These are phyloP conservation scores for Brachionus rubens DNA, from an alignment of 1,140 invertebrate genomes.

Conservation along the genomic window DNA sequence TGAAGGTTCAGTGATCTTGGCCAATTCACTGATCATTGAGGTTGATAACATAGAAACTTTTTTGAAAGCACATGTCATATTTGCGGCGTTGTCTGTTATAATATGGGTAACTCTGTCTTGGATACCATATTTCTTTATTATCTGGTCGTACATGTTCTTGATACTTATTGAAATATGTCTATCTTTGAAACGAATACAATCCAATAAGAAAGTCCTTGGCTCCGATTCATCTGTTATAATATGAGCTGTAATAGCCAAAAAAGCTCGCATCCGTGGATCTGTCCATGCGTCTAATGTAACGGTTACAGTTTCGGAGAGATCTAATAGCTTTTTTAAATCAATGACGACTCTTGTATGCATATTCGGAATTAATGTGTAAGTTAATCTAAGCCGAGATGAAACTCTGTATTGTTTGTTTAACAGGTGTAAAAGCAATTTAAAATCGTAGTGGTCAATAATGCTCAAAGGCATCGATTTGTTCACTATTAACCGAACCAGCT, in stretches of 20 bases:
- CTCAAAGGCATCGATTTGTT: not conserved
- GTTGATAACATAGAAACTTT: too few relatives aligned
- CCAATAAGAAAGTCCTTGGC: not conserved
- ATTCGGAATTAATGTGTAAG: not conserved
- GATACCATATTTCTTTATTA: too few relatives aligned
- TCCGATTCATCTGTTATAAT: not conserved
- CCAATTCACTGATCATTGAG: too few relatives aligned
- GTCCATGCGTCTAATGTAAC: slow-evolving; percentile 16
- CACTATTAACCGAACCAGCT: not conserved
- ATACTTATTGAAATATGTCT: too few relatives aligned
- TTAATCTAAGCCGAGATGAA: not conserved
- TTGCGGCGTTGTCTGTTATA: too few relatives aligned
- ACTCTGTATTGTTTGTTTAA: not conserved
- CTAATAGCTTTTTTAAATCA: not conserved
- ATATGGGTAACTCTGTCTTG: too few relatives aligned
- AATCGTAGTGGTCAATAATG: not conserved
- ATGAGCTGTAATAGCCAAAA: not conserved
- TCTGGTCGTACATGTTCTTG: too few relatives aligned
- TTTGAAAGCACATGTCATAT: too few relatives aligned
- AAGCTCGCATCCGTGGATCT: not conserved
- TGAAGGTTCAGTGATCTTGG: too few relatives aligned
- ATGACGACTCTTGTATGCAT: not conserved
- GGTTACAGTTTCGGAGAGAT: not conserved
- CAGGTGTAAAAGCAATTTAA: not conserved
- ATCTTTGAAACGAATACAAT: too few relatives aligned